These are phyloP conservation scores for Charaxes varanes DNA, from an alignment of 1,140 invertebrate genomes.

Conservation along the genomic window DNA sequence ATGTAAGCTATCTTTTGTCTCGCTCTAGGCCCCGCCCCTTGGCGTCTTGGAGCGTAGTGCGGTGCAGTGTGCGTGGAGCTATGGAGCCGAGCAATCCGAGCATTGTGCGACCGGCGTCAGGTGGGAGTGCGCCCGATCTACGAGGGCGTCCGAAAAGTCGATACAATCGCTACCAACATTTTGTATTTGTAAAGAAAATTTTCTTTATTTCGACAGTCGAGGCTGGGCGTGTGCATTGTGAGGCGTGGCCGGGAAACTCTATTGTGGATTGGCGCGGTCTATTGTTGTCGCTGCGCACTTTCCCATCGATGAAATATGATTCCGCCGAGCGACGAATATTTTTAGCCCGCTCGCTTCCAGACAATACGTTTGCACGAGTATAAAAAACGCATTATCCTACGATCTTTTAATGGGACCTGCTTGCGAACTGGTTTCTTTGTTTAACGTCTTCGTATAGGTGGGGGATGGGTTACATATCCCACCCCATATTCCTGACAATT, in stretches of 20 bases:
- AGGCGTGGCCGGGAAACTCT: constrained; percentile 66
- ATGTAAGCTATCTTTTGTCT: constrained; percentile 42
- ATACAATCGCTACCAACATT: constrained; percentile 60
- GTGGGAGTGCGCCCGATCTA: constrained; percentile 58
- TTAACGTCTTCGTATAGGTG: neutral
- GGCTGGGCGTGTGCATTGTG: constrained; percentile 49
- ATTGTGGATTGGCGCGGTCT: constrained; percentile 63
- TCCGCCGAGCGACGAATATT: constrained; percentile 34
- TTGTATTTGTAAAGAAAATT: constrained; percentile 64
- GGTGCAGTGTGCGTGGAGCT: constrained; percentile 46
- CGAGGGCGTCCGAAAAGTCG: constrained; percentile 72
- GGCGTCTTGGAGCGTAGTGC: constrained; percentile 34
- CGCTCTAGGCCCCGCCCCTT: constrained; percentile 62
- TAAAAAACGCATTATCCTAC: constrained; percentile 29
- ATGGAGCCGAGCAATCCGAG: constrained; percentile 29
- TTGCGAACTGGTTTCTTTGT: constrained; percentile 10
- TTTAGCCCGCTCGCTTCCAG: constrained; percentile 25
- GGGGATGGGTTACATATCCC: no score
- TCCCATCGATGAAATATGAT: constrained; percentile 49
- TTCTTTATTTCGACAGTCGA: constrained; percentile 50
- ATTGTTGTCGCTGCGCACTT: constrained; percentile 47
- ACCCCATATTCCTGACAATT: constrained; percentile 2
- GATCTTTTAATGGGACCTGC: constrained; percentile 12
- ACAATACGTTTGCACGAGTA: constrained; percentile 34
- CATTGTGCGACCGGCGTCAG: constrained; percentile 54